Percentiles rank a stretch among this genome's conserved stretches.
phyloP scores from a whole-genome alignment of 2,113 vertebrate species.

The Myotis brandtii region DNA sequence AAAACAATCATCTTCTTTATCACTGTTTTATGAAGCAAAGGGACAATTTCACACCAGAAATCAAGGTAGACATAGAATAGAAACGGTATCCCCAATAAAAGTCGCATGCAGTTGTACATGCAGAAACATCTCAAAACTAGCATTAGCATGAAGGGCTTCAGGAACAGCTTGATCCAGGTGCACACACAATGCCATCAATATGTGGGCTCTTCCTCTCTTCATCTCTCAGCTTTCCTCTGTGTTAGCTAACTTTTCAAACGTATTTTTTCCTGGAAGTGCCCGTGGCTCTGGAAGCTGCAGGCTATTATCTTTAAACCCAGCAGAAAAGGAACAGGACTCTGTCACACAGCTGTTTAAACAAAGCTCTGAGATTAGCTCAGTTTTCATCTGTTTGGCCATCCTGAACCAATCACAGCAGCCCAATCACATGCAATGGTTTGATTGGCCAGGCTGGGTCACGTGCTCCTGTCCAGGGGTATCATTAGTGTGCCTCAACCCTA shows the following conservation, averaged over 20 bases:
- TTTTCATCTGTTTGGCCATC: background rate
- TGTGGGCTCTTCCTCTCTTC: background rate
- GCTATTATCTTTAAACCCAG: background rate
- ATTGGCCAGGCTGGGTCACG: background rate
- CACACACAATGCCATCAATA: accelerated
- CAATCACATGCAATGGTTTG: accelerated
- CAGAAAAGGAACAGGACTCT: background rate
- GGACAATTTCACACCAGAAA: background rate
- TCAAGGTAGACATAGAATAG: background rate
- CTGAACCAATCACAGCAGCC: background rate
- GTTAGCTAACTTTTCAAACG: background rate
- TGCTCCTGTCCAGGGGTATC: background rate
- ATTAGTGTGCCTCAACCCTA: background rate
- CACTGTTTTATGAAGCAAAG: background rate
- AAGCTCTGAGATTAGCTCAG: background rate
- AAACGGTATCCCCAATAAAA: background rate
- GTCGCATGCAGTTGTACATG: too few species aligned
- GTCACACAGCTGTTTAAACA: background rate
- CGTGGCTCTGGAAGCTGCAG: background rate
- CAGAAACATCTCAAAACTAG: background rate
- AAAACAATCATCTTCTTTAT: background rate
- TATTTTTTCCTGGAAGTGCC: background rate
- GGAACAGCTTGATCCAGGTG: background rate
- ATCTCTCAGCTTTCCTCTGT: background rate
- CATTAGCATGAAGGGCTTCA: background rate